Percentiles rank a stretch among this genome's conserved stretches.
These are phyloP conservation scores for Philereme vetulata DNA, from an alignment of 2,888 invertebrate genomes.

Conservation along the genomic window DNA sequence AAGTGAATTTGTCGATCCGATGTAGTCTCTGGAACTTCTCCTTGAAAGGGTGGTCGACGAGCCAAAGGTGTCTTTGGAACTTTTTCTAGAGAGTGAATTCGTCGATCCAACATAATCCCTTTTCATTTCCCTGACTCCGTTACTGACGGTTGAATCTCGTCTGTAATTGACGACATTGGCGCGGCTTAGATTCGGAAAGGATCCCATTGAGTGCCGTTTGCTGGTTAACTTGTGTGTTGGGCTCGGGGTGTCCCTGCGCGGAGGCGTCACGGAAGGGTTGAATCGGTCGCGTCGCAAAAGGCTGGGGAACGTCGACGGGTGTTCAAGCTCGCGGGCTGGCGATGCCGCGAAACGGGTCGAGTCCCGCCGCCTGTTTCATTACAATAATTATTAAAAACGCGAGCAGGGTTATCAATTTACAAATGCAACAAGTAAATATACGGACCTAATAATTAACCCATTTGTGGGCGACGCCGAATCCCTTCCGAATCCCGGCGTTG, in stretches of 20 bases:
- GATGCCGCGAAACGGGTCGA: conserved; percentile 84
- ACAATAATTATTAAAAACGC: conserved; percentile 39
- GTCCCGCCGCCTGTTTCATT: conserved; percentile 81
- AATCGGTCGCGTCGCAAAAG: conserved; percentile 85
- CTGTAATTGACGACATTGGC: conserved; percentile 71
- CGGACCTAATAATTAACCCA: conserved; percentile 76
- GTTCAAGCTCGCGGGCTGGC: conserved; percentile 84
- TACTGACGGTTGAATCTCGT: conserved; percentile 69
- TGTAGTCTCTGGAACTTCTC: conserved; percentile 59
- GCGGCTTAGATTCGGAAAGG: conserved; percentile 69
- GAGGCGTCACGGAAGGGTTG: conserved; percentile 74
- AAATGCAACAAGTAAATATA: conserved; percentile 34
- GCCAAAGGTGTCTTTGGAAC: conserved; percentile 39
- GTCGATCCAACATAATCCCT: conserved; percentile 67
- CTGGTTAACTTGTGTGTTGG: conserved; percentile 67
- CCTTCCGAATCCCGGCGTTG: conserved; percentile 83
- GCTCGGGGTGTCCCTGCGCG: conserved; percentile 78
- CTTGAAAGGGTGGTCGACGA: conserved; percentile 61
- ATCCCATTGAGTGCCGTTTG: conserved; percentile 77
- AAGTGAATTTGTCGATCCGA: conserved; percentile 67
- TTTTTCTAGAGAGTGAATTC: conserved; percentile 75
- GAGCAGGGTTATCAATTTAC: neutral
- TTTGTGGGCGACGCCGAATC: conserved; percentile 79
- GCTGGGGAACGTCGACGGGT: conserved; percentile 89
- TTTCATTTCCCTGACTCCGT: conserved; percentile 76